Conservation (phyloP, 2,888 invertebrate genomes). For the Agonum fuliginosum region DNA sequence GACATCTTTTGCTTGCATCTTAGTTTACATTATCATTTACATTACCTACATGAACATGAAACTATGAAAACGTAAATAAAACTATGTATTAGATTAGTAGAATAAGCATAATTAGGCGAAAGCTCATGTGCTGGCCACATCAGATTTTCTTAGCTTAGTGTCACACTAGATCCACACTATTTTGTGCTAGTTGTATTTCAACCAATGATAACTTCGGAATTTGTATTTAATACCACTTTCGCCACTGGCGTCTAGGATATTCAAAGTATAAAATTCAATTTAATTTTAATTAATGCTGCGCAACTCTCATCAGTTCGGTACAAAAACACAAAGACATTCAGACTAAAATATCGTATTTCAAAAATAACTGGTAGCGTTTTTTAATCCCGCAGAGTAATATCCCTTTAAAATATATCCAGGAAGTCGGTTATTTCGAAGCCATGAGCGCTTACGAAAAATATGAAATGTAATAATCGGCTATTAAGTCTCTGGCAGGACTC, state of each 20-base stretch:
- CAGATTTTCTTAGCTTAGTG: too few relatives aligned
- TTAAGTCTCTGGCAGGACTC: constrained; percentile 36
- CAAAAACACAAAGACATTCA: neutral
- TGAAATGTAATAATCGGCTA: constrained; percentile 56
- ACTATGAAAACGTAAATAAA: too few relatives aligned
- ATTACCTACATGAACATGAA: too few relatives aligned
- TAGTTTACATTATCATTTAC: too few relatives aligned
- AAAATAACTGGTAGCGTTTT: constrained; percentile 16
- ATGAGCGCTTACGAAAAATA: constrained; percentile 40
- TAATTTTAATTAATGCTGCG: neutral
- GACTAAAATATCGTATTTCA: constrained; percentile 1
- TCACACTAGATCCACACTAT: too few relatives aligned
- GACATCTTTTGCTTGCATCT: too few relatives aligned
- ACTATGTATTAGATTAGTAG: too few relatives aligned
- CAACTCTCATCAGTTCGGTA: neutral
- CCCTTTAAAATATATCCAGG: constrained; percentile 27
- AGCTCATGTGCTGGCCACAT: too few relatives aligned
- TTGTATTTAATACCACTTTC: neutral
- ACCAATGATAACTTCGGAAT: too few relatives aligned
- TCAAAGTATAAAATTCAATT: neutral
- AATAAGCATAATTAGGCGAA: too few relatives aligned
- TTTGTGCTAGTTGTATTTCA: too few relatives aligned
- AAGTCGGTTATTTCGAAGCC: constrained; percentile 35
- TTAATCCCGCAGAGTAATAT: constrained; percentile 34
- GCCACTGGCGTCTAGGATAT: too few relatives aligned